Percentiles rank a stretch among this genome's conserved stretches.
Conservation (phyloP, 2,113 vertebrate genomes). For the Sinosuthora webbiana region DNA sequence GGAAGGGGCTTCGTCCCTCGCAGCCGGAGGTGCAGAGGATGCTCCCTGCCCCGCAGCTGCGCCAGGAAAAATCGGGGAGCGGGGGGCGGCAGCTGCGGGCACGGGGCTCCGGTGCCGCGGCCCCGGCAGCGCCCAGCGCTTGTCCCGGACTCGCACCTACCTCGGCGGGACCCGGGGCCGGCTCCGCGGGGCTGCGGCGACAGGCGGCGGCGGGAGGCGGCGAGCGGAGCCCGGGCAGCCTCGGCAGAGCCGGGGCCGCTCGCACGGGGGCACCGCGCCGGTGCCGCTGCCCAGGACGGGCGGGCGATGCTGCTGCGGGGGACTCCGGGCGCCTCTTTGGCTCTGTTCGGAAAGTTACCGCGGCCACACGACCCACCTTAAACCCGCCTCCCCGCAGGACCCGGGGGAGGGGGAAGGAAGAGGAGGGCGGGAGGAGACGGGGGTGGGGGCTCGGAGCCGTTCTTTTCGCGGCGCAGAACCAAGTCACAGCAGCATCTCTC, state of each 20-base stretch:
- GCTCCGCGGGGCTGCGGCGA: background rate
- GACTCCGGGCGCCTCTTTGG: slow-evolving; percentile 30
- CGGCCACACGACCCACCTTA: slow-evolving; percentile 65
- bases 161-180: slow-evolving; percentile 1
- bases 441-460: slow-evolving; percentile 19
- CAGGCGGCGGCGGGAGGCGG: background rate
- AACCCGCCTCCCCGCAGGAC: slow-evolving; percentile 65
- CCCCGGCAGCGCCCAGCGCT: background rate
- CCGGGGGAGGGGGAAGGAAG: slow-evolving; percentile 11
- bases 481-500: background rate
- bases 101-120: background rate
- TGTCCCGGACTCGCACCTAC: background rate
- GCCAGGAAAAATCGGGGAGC: background rate
- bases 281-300: background rate
- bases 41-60: background rate
- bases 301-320: background rate
- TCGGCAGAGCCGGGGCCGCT: background rate
- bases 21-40: background rate
- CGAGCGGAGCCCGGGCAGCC: background rate
- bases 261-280: background rate
- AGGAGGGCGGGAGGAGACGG: slow-evolving; percentile 23
- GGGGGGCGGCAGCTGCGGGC: background rate
- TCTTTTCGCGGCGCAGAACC: slow-evolving; percentile 1
- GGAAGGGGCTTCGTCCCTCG: background rate
- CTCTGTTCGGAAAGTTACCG: slow-evolving; percentile 65